A percentile compares a stretch with the other conserved stretches of the same genome.
Conservation (phyloP, 2,888 invertebrate species). For the Drosophila atripex region DNA sequence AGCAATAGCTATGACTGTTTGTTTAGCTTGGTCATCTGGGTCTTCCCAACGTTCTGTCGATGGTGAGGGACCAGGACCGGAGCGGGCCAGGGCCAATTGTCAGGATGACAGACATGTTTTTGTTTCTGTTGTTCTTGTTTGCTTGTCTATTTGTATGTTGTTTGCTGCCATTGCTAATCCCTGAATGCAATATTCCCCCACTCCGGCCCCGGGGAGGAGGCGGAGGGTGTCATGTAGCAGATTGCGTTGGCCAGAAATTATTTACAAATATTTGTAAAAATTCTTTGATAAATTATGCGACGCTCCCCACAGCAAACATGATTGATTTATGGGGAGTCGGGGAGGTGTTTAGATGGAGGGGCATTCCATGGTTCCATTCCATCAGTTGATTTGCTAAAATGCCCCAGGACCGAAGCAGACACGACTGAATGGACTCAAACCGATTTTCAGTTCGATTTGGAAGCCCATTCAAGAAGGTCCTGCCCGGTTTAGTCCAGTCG, state of each 20-base stretch:
- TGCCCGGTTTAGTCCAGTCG: constrained; percentile 4
- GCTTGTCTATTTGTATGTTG: constrained; percentile 29
- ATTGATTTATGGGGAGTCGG: constrained; percentile 65
- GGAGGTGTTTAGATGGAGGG: constrained; percentile 25
- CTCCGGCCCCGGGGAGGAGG: background rate
- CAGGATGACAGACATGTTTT: constrained; percentile 73
- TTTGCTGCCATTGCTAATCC: constrained; percentile 32
- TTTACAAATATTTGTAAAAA: constrained; percentile 73
- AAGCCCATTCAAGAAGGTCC: constrained; percentile 33
- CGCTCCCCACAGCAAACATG: constrained; percentile 56
- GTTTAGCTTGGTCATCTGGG: constrained; percentile 46
- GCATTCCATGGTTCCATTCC: constrained; percentile 11
- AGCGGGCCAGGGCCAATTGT: constrained; percentile 71
- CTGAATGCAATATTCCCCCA: constrained; percentile 12
- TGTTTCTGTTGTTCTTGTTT: constrained; percentile 44
- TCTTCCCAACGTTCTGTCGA: constrained; percentile 27
- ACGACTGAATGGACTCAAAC: constrained; percentile 24
- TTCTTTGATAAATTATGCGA: constrained; percentile 61
- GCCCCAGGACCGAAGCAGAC: constrained; percentile 28
- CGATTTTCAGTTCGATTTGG: constrained; percentile 31
- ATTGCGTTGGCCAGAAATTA: constrained; percentile 64
- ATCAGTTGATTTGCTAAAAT: constrained; percentile 42
- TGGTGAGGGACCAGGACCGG: constrained; percentile 45
- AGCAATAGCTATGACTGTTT: constrained; percentile 34
- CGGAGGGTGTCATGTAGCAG: constrained; percentile 57